Percentiles rank a stretch among this genome's conserved stretches.
Conservation (phyloP, 2,888 invertebrate genomes). For the Ophioninae sp. region DNA sequence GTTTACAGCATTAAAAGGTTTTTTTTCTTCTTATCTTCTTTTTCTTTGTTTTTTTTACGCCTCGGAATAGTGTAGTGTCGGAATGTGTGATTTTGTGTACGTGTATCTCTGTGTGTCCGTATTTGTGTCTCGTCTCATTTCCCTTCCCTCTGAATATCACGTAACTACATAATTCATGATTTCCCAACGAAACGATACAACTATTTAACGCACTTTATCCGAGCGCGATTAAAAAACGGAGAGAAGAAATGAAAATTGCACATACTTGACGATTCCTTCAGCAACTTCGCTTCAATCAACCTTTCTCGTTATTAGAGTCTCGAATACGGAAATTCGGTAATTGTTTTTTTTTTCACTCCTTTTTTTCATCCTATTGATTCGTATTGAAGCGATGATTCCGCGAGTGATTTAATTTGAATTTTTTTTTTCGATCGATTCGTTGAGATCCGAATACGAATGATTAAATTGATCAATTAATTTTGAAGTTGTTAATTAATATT, state of each 20-base stretch:
- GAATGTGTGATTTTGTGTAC: slow-evolving; percentile 21
- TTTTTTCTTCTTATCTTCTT: slow-evolving; percentile 49
- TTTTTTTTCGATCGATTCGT: slow-evolving; percentile 27
- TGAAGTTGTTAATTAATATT: too few species aligned
- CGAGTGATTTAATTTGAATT: neutral
- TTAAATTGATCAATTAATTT: slow-evolving; percentile 62
- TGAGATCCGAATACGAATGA: slow-evolving; percentile 29
- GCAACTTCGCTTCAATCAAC: neutral
- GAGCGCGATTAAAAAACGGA: slow-evolving; percentile 2
- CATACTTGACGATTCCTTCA: neutral
- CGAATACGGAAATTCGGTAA: neutral
- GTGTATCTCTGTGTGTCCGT: slow-evolving; percentile 25
- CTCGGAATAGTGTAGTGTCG: slow-evolving; percentile 55
- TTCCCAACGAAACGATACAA: slow-evolving; percentile 45
- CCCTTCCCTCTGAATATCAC: neutral
- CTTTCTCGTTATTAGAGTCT: neutral
- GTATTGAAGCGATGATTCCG: neutral
- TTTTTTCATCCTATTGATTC: neutral
- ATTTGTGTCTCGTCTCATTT: slow-evolving; percentile 51
- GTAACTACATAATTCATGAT: slow-evolving; percentile 43
- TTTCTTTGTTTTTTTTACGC: slow-evolving; percentile 52
- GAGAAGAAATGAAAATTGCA: slow-evolving; percentile 6
- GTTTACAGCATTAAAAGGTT: slow-evolving; percentile 76
- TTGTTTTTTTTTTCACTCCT: neutral
- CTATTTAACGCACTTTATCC: slow-evolving; percentile 61